Evolutionary conservation across 2,113 vertebrate species (phyloP).

Genomic region (Quiscalus mexicanus): DNA sequence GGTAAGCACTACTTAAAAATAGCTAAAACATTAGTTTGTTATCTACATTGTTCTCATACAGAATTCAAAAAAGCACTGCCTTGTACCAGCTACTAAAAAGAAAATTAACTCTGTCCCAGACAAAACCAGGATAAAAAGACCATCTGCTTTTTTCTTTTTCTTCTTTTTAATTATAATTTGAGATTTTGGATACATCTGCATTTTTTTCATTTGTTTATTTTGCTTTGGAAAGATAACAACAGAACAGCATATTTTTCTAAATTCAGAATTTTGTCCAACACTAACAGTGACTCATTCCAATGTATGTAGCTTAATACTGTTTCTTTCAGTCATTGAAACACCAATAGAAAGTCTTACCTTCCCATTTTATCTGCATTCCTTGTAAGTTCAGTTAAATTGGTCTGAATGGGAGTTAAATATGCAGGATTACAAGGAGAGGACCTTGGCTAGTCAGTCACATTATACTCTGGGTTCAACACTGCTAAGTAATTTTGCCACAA

Average conservation of each 20-base stretch:
- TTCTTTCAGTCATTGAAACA: not conserved
- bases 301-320: not conserved
- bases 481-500: not conserved
- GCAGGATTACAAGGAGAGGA: not conserved
- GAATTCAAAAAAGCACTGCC: not conserved
- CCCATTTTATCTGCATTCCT: not conserved
- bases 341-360: not conserved
- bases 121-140: not conserved
- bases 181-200: not conserved
- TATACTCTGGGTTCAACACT: not conserved
- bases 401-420: not conserved
- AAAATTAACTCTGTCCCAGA: not conserved
- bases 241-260: not conserved
- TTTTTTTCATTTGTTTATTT: not conserved
- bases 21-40: not conserved
- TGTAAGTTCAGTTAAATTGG: not conserved
- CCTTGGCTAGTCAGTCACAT: not conserved
- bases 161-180: not conserved
- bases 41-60: not conserved
- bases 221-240: not conserved
- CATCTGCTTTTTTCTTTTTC: not conserved
- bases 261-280: not conserved
- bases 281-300: not conserved
- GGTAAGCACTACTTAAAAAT: not conserved
- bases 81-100: not conserved